Conservation (phyloP, 2,113 vertebrate species). For the Peromyscus maniculatus region DNA sequence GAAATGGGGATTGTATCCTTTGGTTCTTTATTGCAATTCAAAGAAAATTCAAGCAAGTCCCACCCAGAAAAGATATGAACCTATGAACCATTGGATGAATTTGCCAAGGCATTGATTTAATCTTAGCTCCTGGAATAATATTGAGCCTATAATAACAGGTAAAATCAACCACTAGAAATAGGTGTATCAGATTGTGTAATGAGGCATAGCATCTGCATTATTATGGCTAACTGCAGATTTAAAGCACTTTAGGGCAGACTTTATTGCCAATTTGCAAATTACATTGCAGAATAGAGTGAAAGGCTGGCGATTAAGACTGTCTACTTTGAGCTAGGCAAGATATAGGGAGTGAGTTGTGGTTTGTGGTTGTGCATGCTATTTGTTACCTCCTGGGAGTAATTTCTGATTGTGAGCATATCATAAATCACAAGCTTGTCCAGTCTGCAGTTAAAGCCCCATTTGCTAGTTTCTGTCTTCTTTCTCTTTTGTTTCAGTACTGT, state of each 20-base stretch:
- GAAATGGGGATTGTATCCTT: constrained; percentile 10
- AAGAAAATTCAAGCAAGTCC: constrained; percentile 4
- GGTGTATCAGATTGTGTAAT: constrained; percentile 79
- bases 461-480: constrained; percentile 47
- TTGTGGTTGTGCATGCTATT: not conserved
- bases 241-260: constrained; percentile 72
- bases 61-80: not conserved
- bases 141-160: constrained; percentile 78
- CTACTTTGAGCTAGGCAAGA: constrained; percentile 25
- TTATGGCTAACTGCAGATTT: constrained; percentile 78
- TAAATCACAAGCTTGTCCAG: constrained; percentile 34
- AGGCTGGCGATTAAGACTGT: constrained; percentile 27
- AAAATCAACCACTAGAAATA: constrained; percentile 78
- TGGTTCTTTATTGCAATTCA: not conserved
- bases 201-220: constrained; percentile 79
- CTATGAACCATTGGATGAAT: not conserved
- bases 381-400: constrained; percentile 58
- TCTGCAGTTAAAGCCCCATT: constrained; percentile 27
- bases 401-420: not conserved
- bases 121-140: constrained; percentile 79
- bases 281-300: constrained; percentile 51
- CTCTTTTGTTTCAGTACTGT: constrained; percentile 31
- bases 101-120: constrained; percentile 76
- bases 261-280: constrained; percentile 80
- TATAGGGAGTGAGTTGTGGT: not conserved